Evolutionary conservation across 2,888 invertebrate species (phyloP), one percentile per base, ranked within the genome.

Genomic region (Eilema caniola): DNA sequence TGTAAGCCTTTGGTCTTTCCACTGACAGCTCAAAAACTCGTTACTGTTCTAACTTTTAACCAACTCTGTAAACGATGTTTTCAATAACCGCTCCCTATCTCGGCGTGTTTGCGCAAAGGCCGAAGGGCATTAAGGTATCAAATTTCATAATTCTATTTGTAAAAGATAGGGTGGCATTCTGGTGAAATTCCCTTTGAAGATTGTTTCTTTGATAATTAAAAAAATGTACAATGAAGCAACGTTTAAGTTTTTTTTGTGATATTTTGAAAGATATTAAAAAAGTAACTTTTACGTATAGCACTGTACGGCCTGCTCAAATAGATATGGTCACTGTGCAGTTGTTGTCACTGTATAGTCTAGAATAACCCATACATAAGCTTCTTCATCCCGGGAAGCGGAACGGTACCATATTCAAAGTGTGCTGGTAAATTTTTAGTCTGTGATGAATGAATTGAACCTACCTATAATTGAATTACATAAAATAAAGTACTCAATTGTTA

Each of bases 71-170:
- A 65, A 53, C 14, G 65, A 66, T 57, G 56, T 31, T 64, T 31
- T 66, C 65, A 33, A 56, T 65, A 56, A 56, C 47, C 25, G 41
- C n/a, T 31, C 47, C 62, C 16, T n/a, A 60, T 59, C 63, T 20
- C n/a, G 47, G 12, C 37, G 20, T 59, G 59, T 70, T 62, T 66
- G 68, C 33, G 14, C 28, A 68, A 68, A 57, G 37, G 59, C 69
- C 47, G 59, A 24, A 63, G 64, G 28, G 59, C 64, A 64, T 69
- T 64, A 57, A 62, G 59, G 63, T 64, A 47, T 69, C 63, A 59
- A 28, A n/a, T 69, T 64, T 47, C 57, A 12, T 64, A 64, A 68
- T 63, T 37, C 63, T 57, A 25, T 63, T 64, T 63, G 63, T 69
- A 59, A 59, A 41, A 14, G 63, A 69, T 69, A 63, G 57, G 41